A percentile compares a stretch with the other conserved stretches of the same genome.
phyloP scores from a whole-genome alignment of 2,888 invertebrate genomes.

The Drosophila anceps region DNA sequence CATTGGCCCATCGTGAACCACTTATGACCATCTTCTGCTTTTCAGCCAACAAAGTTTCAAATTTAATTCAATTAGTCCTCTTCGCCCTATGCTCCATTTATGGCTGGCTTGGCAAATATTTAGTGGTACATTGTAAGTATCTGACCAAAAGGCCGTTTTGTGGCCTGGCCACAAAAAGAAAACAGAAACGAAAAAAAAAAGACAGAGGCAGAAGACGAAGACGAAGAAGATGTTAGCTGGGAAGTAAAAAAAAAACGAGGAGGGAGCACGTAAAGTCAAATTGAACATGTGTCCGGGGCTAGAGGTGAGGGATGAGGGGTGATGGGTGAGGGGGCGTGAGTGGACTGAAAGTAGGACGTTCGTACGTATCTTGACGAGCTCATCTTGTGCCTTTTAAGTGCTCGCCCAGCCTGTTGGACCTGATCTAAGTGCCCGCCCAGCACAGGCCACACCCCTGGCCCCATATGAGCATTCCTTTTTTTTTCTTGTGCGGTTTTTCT shows the following conservation, averaged over 20 bases:
- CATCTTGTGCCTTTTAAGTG: slow-evolving; percentile 74
- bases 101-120: slow-evolving; percentile 53
- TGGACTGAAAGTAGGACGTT: slow-evolving; percentile 9
- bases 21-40: slow-evolving; percentile 7
- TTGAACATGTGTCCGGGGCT: slow-evolving; percentile 66
- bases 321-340: not conserved
- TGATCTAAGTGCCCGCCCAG: slow-evolving; percentile 2
- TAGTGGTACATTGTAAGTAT: slow-evolving; percentile 49
- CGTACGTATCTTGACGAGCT: slow-evolving; percentile 69
- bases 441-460: not conserved
- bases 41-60: slow-evolving; percentile 53
- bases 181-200: not conserved
- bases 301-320: not conserved
- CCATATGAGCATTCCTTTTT: slow-evolving; percentile 17
- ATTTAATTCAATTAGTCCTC: slow-evolving; percentile 71
- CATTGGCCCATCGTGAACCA: not conserved
- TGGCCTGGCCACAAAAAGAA: slow-evolving; percentile 20
- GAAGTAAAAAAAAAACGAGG: not conserved
- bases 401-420: slow-evolving; percentile 37
- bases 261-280: slow-evolving; percentile 40
- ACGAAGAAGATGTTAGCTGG: slow-evolving; percentile 2
- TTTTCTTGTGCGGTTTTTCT: slow-evolving; percentile 24
- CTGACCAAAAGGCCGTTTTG: slow-evolving; percentile 44
- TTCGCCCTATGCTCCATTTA: slow-evolving; percentile 19
- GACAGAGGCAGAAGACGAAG: not conserved